Percentiles rank a stretch among this genome's conserved stretches.
Evolutionary conservation across 1,140 invertebrate species (phyloP).

Genomic region (Watersipora subatra): DNA sequence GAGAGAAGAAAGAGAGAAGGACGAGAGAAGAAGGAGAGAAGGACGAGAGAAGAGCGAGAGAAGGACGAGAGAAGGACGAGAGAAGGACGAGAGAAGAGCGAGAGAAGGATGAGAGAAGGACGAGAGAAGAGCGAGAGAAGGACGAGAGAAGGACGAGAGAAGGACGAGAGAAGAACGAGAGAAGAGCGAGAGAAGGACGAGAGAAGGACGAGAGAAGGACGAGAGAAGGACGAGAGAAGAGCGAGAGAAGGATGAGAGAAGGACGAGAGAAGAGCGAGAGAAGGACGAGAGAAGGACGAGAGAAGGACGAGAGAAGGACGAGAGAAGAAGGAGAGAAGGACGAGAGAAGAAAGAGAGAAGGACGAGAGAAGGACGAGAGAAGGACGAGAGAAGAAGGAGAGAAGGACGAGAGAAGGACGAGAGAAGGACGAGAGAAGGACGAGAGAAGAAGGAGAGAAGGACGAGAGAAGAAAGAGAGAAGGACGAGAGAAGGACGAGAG

Average conservation of each 20-base stretch:
- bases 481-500: no score
- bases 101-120: no score
- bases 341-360: background rate
- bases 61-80: no score
- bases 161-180: no score
- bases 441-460: no score
- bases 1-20: background rate
- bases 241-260: no score
- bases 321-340: background rate
- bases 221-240: no score
- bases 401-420: background rate
- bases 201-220: background rate
- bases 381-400: background rate
- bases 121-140: no score
- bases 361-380: background rate
- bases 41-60: no score
- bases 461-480: background rate
- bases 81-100: no score
- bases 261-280: no score
- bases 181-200: no score
- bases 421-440: background rate
- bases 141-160: background rate
- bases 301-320: background rate
- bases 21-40: background rate
- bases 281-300: background rate